phyloP scores from a whole-genome alignment of 2,888 invertebrate species.

The Tanypteryx hageni region DNA sequence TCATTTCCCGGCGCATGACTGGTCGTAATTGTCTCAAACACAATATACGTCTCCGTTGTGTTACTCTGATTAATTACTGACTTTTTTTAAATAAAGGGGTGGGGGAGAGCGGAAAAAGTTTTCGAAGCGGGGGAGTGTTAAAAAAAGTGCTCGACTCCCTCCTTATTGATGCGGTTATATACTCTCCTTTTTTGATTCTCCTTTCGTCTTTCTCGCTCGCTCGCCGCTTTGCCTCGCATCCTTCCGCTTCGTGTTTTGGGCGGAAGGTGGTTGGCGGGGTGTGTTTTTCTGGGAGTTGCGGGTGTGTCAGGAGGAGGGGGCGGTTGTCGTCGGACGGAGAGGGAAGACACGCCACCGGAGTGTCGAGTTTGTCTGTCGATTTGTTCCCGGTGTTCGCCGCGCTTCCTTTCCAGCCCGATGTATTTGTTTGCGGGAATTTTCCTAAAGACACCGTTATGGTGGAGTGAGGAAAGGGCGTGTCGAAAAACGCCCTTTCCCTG shows the following conservation, averaged over 20 bases:
- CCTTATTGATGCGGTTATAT: conserved; percentile 23
- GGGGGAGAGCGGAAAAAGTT: neutral
- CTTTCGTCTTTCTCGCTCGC: too few relatives aligned
- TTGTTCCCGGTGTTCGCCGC: neutral
- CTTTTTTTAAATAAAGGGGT: conserved; percentile 10
- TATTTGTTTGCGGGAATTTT: neutral
- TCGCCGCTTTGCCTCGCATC: neutral
- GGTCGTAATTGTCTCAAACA: conserved; percentile 52
- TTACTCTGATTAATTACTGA: conserved; percentile 59
- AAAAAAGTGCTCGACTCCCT: neutral
- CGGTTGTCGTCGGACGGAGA: neutral
- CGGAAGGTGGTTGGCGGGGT: neutral
- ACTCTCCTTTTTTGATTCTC: neutral
- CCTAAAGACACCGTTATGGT: neutral
- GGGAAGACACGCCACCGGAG: neutral
- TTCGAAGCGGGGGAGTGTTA: neutral
- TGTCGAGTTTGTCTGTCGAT: neutral
- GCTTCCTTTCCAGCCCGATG: neutral
- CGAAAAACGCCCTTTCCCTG: too few relatives aligned
- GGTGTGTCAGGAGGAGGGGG: neutral
- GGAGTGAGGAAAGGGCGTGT: too few relatives aligned
- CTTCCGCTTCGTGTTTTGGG: neutral
- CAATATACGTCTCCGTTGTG: conserved; percentile 56
- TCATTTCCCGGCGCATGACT: neutral
- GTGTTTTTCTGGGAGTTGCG: neutral